Base-by-base conservation (phyloP, 2,113 vertebrate genomes). In the Stigmatopora argus region DNA sequence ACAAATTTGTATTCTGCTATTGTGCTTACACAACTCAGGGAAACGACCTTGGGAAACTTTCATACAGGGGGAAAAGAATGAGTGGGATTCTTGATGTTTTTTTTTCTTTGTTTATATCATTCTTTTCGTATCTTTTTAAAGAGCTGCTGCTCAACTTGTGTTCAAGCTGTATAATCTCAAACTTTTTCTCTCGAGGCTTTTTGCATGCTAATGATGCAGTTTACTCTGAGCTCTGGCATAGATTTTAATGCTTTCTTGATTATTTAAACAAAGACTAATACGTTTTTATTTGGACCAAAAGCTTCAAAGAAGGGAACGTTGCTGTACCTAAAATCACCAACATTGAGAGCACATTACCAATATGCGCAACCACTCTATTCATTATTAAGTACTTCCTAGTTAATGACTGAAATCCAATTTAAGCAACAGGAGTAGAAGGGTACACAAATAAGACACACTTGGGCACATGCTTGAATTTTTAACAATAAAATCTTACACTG, bases 21-120 rank as follows among this genome's bases (percentile, higher is more conserved):
- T 88, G 86, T 84, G 78, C 83, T 85, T 76, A 82, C 83, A 66
- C 53, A 67, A 84, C 83, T 89, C 85, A 79, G 80, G 26, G 64
- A 57, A 82, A 88, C 83, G 89, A 92, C 91, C 90, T 92, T 92
- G 90, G 74, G 66, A 89, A 91, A 91, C 87, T 92, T 90, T 89
- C 78, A 79, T 78, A 84, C 74, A 72, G 82, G 41, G 51, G 17
- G 9, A 85, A 91, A 90, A 89, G 89, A 90, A 91, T 88, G 82
- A 85, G 74, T 74, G 63, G 74, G 58, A 72, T 74, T 62, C 41
- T 23, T 62, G 58, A 6, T 61, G 57, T 26, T 35, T 65, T 71
- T 47, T 59, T 56, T 63, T 49, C 38, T 57, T 55, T 71, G 64
- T 80, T 84, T 70, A 62, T 60, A 66, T 79, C 62, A 58, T 79